Evolutionary conservation across 2,888 invertebrate species (phyloP).

Genomic region (Allygus modestus): DNA sequence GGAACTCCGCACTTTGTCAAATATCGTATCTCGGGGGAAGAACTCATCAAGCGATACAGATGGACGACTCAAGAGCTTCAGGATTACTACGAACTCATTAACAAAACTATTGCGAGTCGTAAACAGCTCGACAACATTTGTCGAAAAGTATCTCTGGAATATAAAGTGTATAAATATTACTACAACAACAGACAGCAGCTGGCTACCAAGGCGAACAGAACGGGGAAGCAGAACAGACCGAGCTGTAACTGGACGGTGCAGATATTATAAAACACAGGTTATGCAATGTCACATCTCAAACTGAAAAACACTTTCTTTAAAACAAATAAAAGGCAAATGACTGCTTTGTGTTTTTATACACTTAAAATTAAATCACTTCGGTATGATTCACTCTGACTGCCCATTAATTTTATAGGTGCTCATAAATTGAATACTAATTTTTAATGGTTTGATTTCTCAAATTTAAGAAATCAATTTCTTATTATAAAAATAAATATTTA

Average conservation of each 20-base stretch:
- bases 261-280: not conserved
- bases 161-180: constrained; percentile 48
- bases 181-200: constrained; percentile 34
- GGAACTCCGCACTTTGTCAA: constrained; percentile 50
- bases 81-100: constrained; percentile 42
- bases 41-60: constrained; percentile 8
- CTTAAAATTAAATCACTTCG: too few relatives aligned
- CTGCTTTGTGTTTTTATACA: too few relatives aligned
- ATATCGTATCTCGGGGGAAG: not conserved
- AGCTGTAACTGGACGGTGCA: not conserved
- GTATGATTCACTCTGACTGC: too few relatives aligned
- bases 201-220: not conserved
- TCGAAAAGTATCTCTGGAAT: constrained; percentile 44
- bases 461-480: too few relatives aligned
- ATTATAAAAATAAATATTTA: too few relatives aligned
- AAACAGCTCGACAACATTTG: constrained; percentile 46
- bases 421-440: too few relatives aligned
- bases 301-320: too few relatives aligned
- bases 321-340: too few relatives aligned
- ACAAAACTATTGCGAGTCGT: constrained; percentile 22
- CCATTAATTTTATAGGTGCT: too few relatives aligned
- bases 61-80: constrained; percentile 14
- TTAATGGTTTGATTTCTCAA: too few relatives aligned
- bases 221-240: not conserved
- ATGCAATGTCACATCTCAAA: not conserved